Percentiles rank a stretch among this genome's conserved stretches.
Conservation (phyloP, 2,888 invertebrate genomes). For the Malacosoma neustria region DNA sequence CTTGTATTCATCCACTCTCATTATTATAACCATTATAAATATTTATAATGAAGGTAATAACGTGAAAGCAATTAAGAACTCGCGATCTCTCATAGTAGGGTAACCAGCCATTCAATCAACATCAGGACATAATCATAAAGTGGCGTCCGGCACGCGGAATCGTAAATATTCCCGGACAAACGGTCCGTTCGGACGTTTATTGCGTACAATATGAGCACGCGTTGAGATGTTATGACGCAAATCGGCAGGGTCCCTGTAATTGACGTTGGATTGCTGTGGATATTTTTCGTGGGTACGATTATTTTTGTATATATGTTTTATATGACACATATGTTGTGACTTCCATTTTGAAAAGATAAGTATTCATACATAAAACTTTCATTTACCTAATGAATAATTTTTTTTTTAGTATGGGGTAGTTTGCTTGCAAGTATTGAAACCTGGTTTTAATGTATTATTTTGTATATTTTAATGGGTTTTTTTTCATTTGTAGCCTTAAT, state of each 20-base stretch:
- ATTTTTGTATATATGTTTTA: background rate
- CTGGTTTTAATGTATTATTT: too few relatives aligned
- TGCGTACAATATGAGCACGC: conserved; percentile 27
- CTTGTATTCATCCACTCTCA: too few relatives aligned
- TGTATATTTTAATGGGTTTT: too few relatives aligned
- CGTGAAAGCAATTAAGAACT: background rate
- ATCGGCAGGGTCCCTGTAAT: conserved; percentile 52
- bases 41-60: background rate
- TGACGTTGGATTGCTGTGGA: conserved; percentile 34
- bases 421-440: too few relatives aligned
- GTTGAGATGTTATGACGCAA: conserved; percentile 54
- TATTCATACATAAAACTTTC: too few relatives aligned
- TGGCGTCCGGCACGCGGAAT: conserved; percentile 41
- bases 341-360: too few relatives aligned
- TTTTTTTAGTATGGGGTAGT: too few relatives aligned
- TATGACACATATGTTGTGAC: background rate
- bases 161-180: conserved; percentile 50
- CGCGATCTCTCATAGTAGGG: background rate
- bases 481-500: too few relatives aligned
- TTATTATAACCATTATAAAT: too few relatives aligned
- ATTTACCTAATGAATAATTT: too few relatives aligned
- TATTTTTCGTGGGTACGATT: conserved; percentile 17
- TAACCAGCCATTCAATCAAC: conserved; percentile 58
- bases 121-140: conserved; percentile 68
- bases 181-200: conserved; percentile 43